Base-by-base conservation (phyloP, 2,113 vertebrate genomes). In the Tragelaphus scriptus region DNA sequence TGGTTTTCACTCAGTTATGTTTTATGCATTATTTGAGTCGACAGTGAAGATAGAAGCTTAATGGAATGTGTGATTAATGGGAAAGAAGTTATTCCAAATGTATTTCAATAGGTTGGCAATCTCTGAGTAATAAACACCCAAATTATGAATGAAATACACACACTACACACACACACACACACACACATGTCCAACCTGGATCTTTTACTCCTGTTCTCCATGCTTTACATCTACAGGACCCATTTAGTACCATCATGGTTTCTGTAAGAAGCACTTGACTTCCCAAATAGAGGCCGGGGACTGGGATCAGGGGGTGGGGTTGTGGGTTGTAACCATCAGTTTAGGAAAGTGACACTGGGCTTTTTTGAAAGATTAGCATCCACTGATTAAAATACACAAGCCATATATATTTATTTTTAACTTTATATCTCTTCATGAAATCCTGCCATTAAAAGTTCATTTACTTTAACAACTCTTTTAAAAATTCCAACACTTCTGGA, bases 31-130 rank as follows among this genome's bases (percentile, higher is more conserved):
- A 92, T 92, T 96, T 96, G 86, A 91, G 47, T 96, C 61, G 91
- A 96, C 94, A 93, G 65, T 91, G 71, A 96, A 96, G 89, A 91
- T 58, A 79, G 77, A 94, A 80, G 71, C 44, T 85, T 95, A 93
- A 89, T 32, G 96, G 61, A 91, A 91, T 88, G 19, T 30, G 40
- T 93, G 97, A 95, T 97, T 97, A 92, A 68, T 93, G 84, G 71
- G 59, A 93, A 90, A 95, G 88, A 97, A 97, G 63, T 90, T 91
- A 95, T 87, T 97, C 75, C 80, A 96, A 92, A 91, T 95, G 90
- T 96, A 97, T 97, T 97, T 95, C 91, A 90, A 88, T 51, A 77
- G 91, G 68, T 58, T 95, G 86, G 63, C 79, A 89, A 93, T 90
- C 82, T 47, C 25, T 77, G 93, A 93, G 44, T 80, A 96, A 85